Evolutionary conservation across 1,140 invertebrate species (phyloP).

Genomic region (Eubasilissa regina): DNA sequence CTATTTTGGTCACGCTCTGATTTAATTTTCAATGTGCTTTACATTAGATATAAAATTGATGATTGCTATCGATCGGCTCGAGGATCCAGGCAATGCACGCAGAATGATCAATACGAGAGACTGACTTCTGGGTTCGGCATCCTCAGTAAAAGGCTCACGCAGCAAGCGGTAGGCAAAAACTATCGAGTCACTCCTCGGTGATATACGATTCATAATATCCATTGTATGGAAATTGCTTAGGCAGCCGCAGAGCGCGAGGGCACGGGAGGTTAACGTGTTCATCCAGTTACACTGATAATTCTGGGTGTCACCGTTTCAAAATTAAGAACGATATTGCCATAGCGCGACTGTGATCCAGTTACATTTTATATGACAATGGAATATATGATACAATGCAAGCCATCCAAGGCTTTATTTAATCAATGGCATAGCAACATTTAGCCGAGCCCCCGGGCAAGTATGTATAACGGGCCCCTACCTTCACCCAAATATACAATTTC

Average conservation of each 20-base stretch:
- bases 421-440: no score
- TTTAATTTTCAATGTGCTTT: no score
- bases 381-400: no score
- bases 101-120: conserved; percentile 12
- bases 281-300: conserved; percentile 55
- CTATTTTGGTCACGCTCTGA: no score
- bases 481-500: no score
- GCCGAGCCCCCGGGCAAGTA: no score
- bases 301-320: conserved; percentile 40
- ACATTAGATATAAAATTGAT: no score
- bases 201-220: conserved; percentile 59
- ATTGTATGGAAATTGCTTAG: conserved; percentile 57
- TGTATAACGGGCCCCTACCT: no score
- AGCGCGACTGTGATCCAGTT: neutral
- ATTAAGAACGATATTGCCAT: neutral
- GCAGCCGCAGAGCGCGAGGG: conserved; percentile 44
- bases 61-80: no score
- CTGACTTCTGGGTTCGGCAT: conserved; percentile 11
- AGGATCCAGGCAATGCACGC: neutral
- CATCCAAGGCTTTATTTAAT: no score
- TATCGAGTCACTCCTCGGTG: conserved; percentile 58
- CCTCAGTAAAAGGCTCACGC: conserved; percentile 55
- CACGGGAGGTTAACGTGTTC: conserved; percentile 55
- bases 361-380: neutral
- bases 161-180: conserved; percentile 51